Conservation (phyloP, 92 coral and sea anemone species). For the Paramuricea clavata region DNA sequence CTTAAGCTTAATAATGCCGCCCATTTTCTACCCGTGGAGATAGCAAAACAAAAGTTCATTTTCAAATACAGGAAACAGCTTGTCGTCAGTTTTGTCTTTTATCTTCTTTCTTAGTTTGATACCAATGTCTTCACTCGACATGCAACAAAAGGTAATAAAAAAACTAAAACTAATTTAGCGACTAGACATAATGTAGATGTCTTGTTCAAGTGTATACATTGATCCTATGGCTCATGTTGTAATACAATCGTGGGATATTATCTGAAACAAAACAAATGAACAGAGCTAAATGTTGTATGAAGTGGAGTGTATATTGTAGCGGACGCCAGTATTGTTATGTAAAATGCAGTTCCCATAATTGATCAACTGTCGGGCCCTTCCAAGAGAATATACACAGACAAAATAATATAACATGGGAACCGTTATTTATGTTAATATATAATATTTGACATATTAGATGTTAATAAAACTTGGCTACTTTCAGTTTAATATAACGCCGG, state of each 20-base stretch:
- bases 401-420: constrained; percentile 32
- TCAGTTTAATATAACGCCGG: constrained; percentile 38
- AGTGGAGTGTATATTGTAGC: constrained; percentile 48
- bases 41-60: constrained; percentile 43
- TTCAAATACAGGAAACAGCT: constrained; percentile 47
- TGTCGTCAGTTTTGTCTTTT: constrained; percentile 39
- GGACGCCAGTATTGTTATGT: constrained; percentile 93
- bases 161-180: constrained; percentile 33
- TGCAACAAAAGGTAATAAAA: constrained; percentile 44
- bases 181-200: constrained; percentile 19
- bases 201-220: neutral
- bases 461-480: constrained; percentile 43
- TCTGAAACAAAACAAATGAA: constrained; percentile 9
- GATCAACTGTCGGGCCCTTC: constrained; percentile 94
- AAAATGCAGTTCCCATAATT: constrained; percentile 94
- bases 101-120: constrained; percentile 42
- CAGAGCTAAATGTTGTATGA: constrained; percentile 3
- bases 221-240: constrained; percentile 4
- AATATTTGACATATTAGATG: constrained; percentile 43
- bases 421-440: constrained; percentile 42
- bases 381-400: constrained; percentile 24
- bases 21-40: constrained; percentile 42
- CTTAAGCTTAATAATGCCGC: constrained; percentile 28
- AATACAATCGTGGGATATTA: neutral
- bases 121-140: constrained; percentile 9